phyloP scores from a whole-genome alignment of 2,113 vertebrate species.

The Corynorhinus townsendii region DNA sequence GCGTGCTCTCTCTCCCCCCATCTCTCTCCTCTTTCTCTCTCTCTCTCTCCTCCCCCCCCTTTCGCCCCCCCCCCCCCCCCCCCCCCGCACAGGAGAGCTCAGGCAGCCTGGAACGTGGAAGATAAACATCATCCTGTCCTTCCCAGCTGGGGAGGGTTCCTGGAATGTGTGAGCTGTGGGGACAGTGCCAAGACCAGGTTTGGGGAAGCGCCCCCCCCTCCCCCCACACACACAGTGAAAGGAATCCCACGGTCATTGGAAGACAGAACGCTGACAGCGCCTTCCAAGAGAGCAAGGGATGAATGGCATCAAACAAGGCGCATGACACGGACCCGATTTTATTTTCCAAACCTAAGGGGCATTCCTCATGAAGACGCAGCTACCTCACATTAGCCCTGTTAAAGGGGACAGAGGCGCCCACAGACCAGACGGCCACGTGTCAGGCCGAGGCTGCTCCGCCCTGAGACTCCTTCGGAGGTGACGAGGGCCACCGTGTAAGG shows the following conservation, averaged over 20 bases:
- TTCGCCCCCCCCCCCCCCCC: no score
- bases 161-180: neutral
- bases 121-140: neutral
- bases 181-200: neutral
- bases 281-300: neutral
- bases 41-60: no score
- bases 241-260: neutral
- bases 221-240: accelerated
- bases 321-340: neutral
- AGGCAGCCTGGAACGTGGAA: neutral
- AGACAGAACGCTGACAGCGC: neutral
- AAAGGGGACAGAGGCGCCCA: neutral
- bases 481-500: accelerated
- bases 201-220: neutral
- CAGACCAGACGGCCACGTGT: accelerated
- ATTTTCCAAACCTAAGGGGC: neutral
- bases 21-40: no score
- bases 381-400: neutral
- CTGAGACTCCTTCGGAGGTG: neutral
- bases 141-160: neutral
- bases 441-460: neutral
- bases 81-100: neutral
- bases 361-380: neutral
- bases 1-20: neutral
- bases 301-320: accelerated